Evolutionary conservation across 2,113 vertebrate species (phyloP).

Genomic region (Alosa alosa): DNA sequence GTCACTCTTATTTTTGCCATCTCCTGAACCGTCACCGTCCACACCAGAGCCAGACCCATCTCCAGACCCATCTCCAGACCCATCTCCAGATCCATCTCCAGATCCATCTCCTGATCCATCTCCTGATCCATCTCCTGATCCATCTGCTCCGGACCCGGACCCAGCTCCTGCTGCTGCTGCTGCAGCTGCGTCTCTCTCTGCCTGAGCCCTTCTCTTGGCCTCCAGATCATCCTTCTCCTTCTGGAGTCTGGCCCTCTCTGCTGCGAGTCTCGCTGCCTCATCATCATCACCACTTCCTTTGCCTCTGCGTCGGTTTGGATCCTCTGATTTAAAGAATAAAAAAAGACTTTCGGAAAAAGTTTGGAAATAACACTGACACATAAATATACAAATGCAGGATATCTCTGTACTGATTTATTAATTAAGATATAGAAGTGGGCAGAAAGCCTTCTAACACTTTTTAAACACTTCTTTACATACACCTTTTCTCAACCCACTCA

Average conservation of each 20-base stretch:
- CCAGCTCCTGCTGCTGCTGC: not conserved
- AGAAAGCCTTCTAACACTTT: too few relatives aligned
- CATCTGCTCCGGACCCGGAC: slow-evolving; percentile 24
- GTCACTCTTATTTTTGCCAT: not conserved
- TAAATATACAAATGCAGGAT: too few relatives aligned
- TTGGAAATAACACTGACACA: too few relatives aligned
- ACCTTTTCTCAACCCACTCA: too few relatives aligned
- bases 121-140: slow-evolving; percentile 40
- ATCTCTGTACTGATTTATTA: too few relatives aligned
- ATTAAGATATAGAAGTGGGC: too few relatives aligned
- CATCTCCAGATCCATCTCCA: slow-evolving; percentile 29
- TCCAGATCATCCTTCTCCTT: slow-evolving; percentile 38
- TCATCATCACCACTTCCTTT: slow-evolving; percentile 34
- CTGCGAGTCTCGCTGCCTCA: slow-evolving; percentile 33
- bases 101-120: slow-evolving; percentile 33
- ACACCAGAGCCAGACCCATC: slow-evolving; percentile 6
- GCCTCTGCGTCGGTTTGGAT: slow-evolving; percentile 50
- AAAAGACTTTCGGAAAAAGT: not conserved
- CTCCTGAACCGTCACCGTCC: not conserved
- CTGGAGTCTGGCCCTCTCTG: slow-evolving; percentile 46
- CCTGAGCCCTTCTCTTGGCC: slow-evolving; percentile 26
- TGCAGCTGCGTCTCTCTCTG: slow-evolving; percentile 34
- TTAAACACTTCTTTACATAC: too few relatives aligned
- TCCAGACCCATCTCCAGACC: not conserved
- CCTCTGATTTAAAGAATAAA: slow-evolving; percentile 29